Percentiles rank a stretch among this genome's conserved stretches.
Evolutionary conservation across 2,797 vertebrate genomes (phyloP).

Genomic region (Eurystomus glaucurus): DNA sequence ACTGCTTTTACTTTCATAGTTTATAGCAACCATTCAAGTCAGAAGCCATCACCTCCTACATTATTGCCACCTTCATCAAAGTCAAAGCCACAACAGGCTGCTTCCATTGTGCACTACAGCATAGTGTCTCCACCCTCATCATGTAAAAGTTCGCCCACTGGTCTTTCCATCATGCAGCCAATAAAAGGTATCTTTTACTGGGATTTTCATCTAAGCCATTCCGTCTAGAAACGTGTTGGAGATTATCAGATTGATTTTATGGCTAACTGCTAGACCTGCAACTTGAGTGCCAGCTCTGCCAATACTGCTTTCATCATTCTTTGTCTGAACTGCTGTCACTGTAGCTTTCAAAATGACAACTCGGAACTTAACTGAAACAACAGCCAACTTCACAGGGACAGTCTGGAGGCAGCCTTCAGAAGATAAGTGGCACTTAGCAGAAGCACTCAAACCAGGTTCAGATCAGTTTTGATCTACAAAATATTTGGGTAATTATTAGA

Average conservation of each 20-base stretch:
- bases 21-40: slow-evolving; percentile 73
- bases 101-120: slow-evolving; percentile 75
- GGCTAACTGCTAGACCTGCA: background rate
- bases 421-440: background rate
- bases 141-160: slow-evolving; percentile 71
- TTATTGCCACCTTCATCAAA: slow-evolving; percentile 75
- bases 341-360: background rate
- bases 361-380: background rate
- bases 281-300: background rate
- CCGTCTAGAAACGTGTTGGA: background rate
- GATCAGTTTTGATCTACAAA: background rate
- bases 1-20: slow-evolving; percentile 67
- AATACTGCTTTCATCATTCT: background rate
- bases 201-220: slow-evolving; percentile 38
- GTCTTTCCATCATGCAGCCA: slow-evolving; percentile 74
- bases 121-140: slow-evolving; percentile 72
- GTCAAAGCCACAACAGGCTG: slow-evolving; percentile 70
- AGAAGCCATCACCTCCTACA: slow-evolving; percentile 74
- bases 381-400: background rate
- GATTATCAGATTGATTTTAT: background rate
- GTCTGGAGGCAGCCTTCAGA: background rate
- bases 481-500: background rate
- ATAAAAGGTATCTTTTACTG: slow-evolving; percentile 69
- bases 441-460: background rate
- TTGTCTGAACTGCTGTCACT: background rate